A percentile compares a stretch with the other conserved stretches of the same genome.
phyloP scores from a whole-genome alignment of 2,888 invertebrate genomes.

The Antheraea yamamai region DNA sequence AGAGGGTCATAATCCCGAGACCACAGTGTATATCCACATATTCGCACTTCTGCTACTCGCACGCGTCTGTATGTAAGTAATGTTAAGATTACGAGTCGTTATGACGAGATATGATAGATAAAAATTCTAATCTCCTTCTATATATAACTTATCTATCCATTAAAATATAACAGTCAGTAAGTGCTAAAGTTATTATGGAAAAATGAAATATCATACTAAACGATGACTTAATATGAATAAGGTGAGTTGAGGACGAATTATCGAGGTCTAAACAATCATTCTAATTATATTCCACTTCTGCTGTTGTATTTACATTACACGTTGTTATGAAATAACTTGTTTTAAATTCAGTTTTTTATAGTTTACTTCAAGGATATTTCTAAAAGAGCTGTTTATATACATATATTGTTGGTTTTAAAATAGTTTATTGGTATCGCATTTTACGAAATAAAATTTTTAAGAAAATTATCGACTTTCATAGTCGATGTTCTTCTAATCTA shows the following conservation, averaged over 20 bases:
- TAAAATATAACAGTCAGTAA: too few species aligned
- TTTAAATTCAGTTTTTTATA: constrained; percentile 5
- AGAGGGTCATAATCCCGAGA: too few species aligned
- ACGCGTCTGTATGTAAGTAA: too few species aligned
- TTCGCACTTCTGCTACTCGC: too few species aligned
- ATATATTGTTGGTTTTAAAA: background rate
- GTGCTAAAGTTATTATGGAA: too few species aligned
- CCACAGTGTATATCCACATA: too few species aligned
- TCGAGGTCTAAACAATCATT: constrained; percentile 8
- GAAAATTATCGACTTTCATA: too few species aligned
- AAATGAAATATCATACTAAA: background rate
- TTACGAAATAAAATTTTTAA: too few species aligned
- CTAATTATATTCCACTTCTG: background rate
- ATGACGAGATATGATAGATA: too few species aligned
- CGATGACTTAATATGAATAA: constrained; percentile 27
- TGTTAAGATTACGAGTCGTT: too few species aligned
- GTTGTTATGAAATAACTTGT: background rate
- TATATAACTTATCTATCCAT: too few species aligned
- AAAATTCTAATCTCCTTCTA: too few species aligned
- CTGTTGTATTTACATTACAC: background rate
- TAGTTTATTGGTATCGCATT: background rate
- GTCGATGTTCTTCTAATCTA: background rate
- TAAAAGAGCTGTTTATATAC: background rate
- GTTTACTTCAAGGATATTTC: constrained; percentile 10
- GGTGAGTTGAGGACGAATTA: background rate